phyloP scores from a whole-genome alignment of 2,113 vertebrate genomes.

The Neotragus pygmaeus region DNA sequence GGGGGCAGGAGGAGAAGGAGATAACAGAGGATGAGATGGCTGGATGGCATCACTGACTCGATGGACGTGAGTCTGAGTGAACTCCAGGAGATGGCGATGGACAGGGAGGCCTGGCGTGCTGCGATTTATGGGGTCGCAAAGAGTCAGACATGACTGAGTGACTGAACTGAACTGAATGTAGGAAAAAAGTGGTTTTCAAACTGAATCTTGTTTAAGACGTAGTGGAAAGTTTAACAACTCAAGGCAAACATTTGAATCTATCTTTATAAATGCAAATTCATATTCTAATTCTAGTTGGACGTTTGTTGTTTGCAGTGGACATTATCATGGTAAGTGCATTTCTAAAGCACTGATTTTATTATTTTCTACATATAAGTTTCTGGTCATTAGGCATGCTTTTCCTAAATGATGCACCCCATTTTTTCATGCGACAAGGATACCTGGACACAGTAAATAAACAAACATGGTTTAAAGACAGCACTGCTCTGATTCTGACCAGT shows the following conservation, averaged over 20 bases:
- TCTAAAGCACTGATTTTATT: not conserved
- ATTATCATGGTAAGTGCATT: not conserved
- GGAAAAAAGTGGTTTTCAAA: not conserved
- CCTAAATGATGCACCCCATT: not conserved
- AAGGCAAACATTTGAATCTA: not conserved
- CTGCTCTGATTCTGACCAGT: not conserved
- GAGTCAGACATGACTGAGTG: not conserved
- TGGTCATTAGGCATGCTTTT: not conserved
- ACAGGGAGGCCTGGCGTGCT: not conserved
- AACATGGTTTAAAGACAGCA: not conserved
- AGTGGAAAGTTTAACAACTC: not conserved
- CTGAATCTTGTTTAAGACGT: not conserved
- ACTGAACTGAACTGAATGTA: not conserved
- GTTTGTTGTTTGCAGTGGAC: not conserved
- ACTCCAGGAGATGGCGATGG: too few species aligned
- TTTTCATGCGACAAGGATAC: not conserved
- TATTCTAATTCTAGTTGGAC: not conserved
- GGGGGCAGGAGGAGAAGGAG: too few species aligned
- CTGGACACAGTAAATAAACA: fast-evolving
- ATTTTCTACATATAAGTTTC: not conserved
- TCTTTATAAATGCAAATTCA: not conserved
- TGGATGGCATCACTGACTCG: too few species aligned
- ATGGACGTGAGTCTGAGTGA: too few species aligned
- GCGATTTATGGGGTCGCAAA: too few species aligned
- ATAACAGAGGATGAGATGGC: too few species aligned